Conservation (phyloP, 2,888 invertebrate species). For the Papilio elwesi region DNA sequence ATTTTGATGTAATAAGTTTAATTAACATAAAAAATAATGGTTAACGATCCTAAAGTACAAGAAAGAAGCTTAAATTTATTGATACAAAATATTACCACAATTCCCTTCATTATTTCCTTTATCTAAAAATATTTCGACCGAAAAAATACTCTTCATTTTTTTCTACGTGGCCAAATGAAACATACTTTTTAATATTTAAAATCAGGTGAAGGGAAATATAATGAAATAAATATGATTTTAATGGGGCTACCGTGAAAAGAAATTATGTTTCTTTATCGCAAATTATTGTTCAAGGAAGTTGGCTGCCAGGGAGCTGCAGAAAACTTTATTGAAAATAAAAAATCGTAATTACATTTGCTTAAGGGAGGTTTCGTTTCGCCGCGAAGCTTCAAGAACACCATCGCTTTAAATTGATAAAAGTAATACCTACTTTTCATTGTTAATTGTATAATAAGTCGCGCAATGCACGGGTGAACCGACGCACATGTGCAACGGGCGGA, state of each 20-base stretch:
- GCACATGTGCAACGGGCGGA: conserved; percentile 67
- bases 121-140: conserved; percentile 23
- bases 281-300: conserved; percentile 41
- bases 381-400: not conserved
- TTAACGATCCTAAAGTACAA: conserved; percentile 2
- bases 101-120: conserved; percentile 31
- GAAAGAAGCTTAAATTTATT: conserved; percentile 17
- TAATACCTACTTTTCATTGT: not conserved
- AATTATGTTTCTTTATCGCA: conserved; percentile 40
- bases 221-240: conserved; percentile 39
- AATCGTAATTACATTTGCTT: conserved; percentile 42
- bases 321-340: conserved; percentile 40
- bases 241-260: conserved; percentile 43
- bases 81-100: conserved; percentile 28
- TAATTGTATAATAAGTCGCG: not conserved
- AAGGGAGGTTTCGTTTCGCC: conserved; percentile 31
- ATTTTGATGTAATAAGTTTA: conserved; percentile 27
- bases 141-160: conserved; percentile 32
- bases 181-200: conserved; percentile 35
- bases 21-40: conserved; percentile 13
- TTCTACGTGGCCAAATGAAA: conserved; percentile 28
- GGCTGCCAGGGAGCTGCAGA: conserved; percentile 20
- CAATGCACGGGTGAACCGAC: conserved; percentile 44
- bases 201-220: conserved; percentile 29
- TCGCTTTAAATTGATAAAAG: not conserved